Base-by-base conservation (phyloP, 1,140 invertebrate species). In the Drosophila athabasca region DNA sequence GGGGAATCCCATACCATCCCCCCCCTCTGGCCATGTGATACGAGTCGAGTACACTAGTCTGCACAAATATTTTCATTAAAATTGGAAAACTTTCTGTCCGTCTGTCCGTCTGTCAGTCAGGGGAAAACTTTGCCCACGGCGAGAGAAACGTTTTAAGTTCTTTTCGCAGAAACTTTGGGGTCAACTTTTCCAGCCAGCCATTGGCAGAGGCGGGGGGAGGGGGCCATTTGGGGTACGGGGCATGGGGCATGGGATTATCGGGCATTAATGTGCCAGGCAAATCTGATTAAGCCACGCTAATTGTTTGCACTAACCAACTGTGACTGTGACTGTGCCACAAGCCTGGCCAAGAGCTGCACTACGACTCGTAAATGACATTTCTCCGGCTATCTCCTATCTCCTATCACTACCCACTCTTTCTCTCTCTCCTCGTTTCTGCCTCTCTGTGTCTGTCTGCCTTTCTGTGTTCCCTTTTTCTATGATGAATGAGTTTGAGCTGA, bases 281-380 rank as follows among this genome's bases (percentile, higher is more conserved):
- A 84, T 76, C 76, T 85, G 81, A 84, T 84, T 80, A 80, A 68
- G 81, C 49, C 62, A 66, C 59, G 81, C 67, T 85, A 84, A 85
- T 85, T 76, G 76, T 85, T 85, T 80, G 67, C 50, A 61, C 55
- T 53, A 75, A 61, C 55, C 55, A 68, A 68, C 49, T 67, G 73
- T 76, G 61, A 75, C 60, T 67, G 57, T 46, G 55, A 54, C 67
- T 60, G 66, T 7, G 68, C 62, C 67, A 83, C 81, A 62, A 75
- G 62, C 62, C 17, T 19, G 17, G 17, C 17, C 41, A 43, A 68
- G 59, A 51, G 52, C 58, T 73, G 66, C 67, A 84, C 50, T 57
- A 5, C 24, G 4, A 51, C 74, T 49, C 57, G 80, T 64, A 76
- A 73, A 71, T 60, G 71, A 75, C 71, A 76, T 57, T 66, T 79